phyloP scores from a whole-genome alignment of 1,140 invertebrate species.

The Hestina assimilis region DNA sequence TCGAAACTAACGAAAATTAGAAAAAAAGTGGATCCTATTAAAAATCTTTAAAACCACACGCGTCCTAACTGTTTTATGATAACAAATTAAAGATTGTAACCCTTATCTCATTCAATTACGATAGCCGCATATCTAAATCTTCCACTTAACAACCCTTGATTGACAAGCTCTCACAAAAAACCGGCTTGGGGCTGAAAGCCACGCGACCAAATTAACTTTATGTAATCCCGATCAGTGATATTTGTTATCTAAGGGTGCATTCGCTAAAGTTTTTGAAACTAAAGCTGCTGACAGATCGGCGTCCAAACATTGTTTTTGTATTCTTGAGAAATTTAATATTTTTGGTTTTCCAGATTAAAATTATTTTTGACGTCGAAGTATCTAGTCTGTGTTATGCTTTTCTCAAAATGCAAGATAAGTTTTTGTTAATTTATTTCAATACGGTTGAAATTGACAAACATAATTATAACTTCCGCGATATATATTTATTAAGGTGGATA shows the following conservation, averaged over 20 bases:
- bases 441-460: too few relatives aligned
- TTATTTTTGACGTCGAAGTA: too few relatives aligned
- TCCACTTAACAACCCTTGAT: slow-evolving; percentile 29
- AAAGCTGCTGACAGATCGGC: background rate
- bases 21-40: background rate
- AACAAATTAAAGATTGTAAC: slow-evolving; percentile 16
- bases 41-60: slow-evolving; percentile 11
- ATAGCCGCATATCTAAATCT: slow-evolving; percentile 28
- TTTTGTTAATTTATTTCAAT: too few relatives aligned
- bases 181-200: slow-evolving; percentile 35
- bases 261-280: slow-evolving; percentile 7
- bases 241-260: slow-evolving; percentile 57
- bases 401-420: too few relatives aligned
- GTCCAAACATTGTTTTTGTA: too few relatives aligned
- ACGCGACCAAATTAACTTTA: slow-evolving; percentile 71
- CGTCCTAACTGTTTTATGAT: slow-evolving; percentile 14
- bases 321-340: too few relatives aligned
- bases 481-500: too few relatives aligned
- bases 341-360: too few relatives aligned
- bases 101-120: slow-evolving; percentile 26
- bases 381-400: too few relatives aligned
- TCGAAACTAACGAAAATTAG: too few relatives aligned
- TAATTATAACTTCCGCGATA: too few relatives aligned
- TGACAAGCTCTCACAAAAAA: slow-evolving; percentile 33
- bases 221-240: slow-evolving; percentile 61